Base-by-base conservation (phyloP, 2,113 vertebrate species). In the Hipposideros armiger region DNA sequence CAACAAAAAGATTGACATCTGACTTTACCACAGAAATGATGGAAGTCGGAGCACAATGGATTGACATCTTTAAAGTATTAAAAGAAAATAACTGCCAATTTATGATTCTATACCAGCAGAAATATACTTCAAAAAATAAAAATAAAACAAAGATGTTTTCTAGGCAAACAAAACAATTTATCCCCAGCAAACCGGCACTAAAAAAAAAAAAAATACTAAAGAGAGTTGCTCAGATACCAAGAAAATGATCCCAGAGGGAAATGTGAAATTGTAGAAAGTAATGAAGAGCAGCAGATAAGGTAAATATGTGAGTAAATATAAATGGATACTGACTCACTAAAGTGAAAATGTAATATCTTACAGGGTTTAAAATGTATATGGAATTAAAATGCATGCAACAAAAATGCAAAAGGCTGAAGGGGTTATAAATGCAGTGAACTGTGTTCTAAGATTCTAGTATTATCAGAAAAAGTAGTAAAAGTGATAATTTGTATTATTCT, bases 231-330 rank as follows among this genome's bases (percentile, higher is more conserved):
- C 62, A 90, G 81, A 96, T 47, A 72, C 22, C 62, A 72, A 70
- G 88, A 93, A 94, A 93, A 95, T n/a, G 36, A 96, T 91, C 72
- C 91, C 88, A 78, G 88, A 83, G 62, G 81, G 72, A 93, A 74
- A 78, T 9, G 52, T 69, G 90, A 92, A 89, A 82, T 69, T 58
- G 20, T n/a, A 82, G 80, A 95, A 90, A 54, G 73, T 70, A 91
- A 96, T 47, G 72, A 88, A 92, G 32, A 95, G 30, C 88, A 88
- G 77, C 62, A 86, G 69, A 60, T 92, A 72, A 89, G 83, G 86
- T 83, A 96, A 96, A 94, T 58, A 86, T 2, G 26, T 67, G 73
- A 73, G 78, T 54, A 73, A 88, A 85, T 56, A 92, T 32, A 86
- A 84, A 91, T 80, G 32, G 87, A 91, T 22, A 52, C 52, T 52